These are phyloP conservation scores for Pedicia rivosa DNA, from an alignment of 2,888 invertebrate genomes.

Conservation along the genomic window DNA sequence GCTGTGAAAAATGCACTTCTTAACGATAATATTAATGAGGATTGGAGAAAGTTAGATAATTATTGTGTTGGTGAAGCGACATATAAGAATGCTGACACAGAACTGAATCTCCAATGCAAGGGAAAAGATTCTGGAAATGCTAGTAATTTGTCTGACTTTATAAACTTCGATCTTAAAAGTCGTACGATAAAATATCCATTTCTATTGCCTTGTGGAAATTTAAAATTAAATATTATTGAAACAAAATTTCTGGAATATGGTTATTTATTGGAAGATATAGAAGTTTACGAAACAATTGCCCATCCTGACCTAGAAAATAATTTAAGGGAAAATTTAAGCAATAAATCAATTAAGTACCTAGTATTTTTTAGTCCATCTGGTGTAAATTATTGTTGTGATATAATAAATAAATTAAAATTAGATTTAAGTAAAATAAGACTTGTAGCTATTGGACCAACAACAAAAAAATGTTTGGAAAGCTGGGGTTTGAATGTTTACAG, in stretches of 20 bases:
- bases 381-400: slow-evolving; percentile 31
- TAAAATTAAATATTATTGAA: slow-evolving; percentile 35
- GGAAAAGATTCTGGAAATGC: slow-evolving; percentile 40
- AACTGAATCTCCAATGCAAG: slow-evolving; percentile 31
- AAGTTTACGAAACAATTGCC: slow-evolving; percentile 37
- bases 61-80: slow-evolving; percentile 40
- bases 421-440: slow-evolving; percentile 27
- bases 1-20: slow-evolving; percentile 29
- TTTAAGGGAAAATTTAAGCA: slow-evolving; percentile 26
- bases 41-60: slow-evolving; percentile 32
- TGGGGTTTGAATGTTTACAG: slow-evolving; percentile 30
- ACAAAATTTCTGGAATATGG: slow-evolving; percentile 28
- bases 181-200: slow-evolving; percentile 31
- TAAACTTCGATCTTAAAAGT: background rate
- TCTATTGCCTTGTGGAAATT: slow-evolving; percentile 39
- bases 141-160: slow-evolving; percentile 29
- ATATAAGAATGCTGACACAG: slow-evolving; percentile 29
- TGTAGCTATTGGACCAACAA: slow-evolving; percentile 41
- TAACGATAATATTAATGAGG: slow-evolving; percentile 25
- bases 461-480: slow-evolving; percentile 33
- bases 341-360: slow-evolving; percentile 33
- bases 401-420: slow-evolving; percentile 26
- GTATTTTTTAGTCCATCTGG: slow-evolving; percentile 45
- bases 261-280: slow-evolving; percentile 31
- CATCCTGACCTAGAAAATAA: slow-evolving; percentile 31